Conservation (phyloP, 2,888 invertebrate genomes). For the Cataglyphis cursor region DNA sequence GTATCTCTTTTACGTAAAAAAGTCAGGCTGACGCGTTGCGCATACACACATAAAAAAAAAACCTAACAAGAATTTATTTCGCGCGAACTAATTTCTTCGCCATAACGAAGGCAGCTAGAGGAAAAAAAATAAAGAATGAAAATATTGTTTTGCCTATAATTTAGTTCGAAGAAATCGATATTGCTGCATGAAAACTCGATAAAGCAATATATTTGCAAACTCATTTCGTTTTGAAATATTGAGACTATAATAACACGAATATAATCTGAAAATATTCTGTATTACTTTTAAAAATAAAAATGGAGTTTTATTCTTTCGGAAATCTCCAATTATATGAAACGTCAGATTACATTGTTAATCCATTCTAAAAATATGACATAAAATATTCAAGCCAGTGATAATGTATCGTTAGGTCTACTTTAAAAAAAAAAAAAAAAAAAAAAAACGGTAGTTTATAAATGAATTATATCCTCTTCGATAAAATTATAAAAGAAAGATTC, state of each 20-base stretch:
- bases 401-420: slow-evolving; percentile 16
- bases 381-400: neutral
- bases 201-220: neutral
- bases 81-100: neutral
- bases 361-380: neutral
- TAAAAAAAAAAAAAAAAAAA: slow-evolving; percentile 20
- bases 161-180: slow-evolving; percentile 11
- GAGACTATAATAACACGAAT: neutral
- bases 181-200: neutral
- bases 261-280: neutral
- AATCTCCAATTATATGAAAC: slow-evolving; percentile 8
- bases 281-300: neutral
- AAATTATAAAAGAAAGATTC: slow-evolving; percentile 39
- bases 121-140: slow-evolving; percentile 9
- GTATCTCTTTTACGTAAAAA: neutral
- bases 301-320: neutral
- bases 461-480: slow-evolving; percentile 35
- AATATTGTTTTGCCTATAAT: slow-evolving; percentile 13
- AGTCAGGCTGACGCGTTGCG: neutral
- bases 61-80: slow-evolving; percentile 32
- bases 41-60: neutral
- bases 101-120: neutral
- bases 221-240: slow-evolving; percentile 33
- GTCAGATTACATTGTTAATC: neutral
- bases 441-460: slow-evolving; percentile 1